Evolutionary conservation across 2,797 vertebrate species (phyloP).

Genomic region (Crax fasciolata): DNA sequence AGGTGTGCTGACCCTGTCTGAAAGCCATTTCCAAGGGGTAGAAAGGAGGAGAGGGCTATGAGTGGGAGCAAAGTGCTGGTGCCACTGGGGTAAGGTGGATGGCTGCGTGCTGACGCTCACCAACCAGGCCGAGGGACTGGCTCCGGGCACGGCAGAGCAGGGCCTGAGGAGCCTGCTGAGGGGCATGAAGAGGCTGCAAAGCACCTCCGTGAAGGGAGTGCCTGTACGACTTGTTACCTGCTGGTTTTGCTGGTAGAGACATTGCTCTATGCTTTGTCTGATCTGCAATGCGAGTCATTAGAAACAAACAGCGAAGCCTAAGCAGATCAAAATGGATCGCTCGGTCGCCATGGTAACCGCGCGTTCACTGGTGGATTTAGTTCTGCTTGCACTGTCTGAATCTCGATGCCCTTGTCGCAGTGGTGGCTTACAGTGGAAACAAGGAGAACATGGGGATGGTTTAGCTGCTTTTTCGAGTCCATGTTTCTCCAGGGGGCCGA

Average conservation of each 20-base stretch:
- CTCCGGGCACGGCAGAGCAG: not conserved
- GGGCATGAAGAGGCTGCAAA: not conserved
- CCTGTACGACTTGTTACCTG: rapidly evolving
- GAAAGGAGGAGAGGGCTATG: not conserved
- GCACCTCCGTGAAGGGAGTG: not conserved
- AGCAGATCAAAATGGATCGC: constrained; percentile 4
- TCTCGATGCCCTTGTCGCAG: not conserved
- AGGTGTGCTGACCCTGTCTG: not conserved
- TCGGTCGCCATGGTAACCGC: not conserved
- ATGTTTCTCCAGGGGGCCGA: not conserved
- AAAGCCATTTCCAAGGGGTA: not conserved
- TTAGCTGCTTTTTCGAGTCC: not conserved
- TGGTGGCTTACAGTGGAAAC: not conserved
- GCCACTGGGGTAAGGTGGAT: not conserved
- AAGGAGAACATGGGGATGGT: not conserved
- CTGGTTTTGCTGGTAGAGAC: not conserved
- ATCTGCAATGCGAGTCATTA: not conserved
- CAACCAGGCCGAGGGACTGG: not conserved
- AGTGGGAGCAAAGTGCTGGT: not conserved
- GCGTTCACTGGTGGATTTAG: not conserved
- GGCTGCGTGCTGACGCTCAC: not conserved
- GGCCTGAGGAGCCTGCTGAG: not conserved
- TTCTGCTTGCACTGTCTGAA: not conserved
- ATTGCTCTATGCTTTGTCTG: not conserved
- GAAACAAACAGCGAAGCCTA: constrained; percentile 16